A percentile compares a stretch with the other conserved stretches of the same genome.
These are phyloP conservation scores for Hippocampus zosterae DNA, from an alignment of 2,113 vertebrate species.

Conservation along the genomic window DNA sequence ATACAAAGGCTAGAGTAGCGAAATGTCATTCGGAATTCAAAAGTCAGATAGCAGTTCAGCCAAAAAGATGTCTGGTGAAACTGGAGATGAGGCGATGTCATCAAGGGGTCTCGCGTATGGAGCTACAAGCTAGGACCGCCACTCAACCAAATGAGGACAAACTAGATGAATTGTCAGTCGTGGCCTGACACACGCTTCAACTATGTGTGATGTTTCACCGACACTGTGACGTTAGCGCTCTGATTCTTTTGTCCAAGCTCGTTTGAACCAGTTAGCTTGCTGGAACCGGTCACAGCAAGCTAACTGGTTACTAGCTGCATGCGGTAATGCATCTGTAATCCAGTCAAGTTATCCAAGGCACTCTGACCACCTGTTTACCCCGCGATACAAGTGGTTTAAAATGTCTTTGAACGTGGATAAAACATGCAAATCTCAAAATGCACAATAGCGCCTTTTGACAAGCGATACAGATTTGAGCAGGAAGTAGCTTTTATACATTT, in stretches of 20 bases:
- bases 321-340: constrained; percentile 13
- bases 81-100: too few relatives aligned
- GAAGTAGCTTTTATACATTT: constrained; percentile 1
- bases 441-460: neutral
- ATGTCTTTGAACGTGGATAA: constrained; percentile 5
- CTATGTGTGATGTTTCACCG: neutral
- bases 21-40: too few relatives aligned
- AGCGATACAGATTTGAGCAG: neutral
- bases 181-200: neutral
- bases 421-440: constrained; percentile 1
- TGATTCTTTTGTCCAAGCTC: neutral
- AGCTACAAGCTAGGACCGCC: too few relatives aligned
- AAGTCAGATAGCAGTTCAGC: too few relatives aligned
- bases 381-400: neutral
- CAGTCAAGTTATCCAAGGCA: constrained; percentile 10
- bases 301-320: neutral
- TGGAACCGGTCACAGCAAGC: constrained; percentile 16
- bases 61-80: too few relatives aligned
- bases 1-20: too few relatives aligned
- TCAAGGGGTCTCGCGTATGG: too few relatives aligned
- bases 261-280: neutral
- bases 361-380: neutral
- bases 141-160: neutral
- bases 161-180: neutral
- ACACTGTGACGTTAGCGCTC: neutral